These are phyloP conservation scores for Mechanitis mazaeus DNA, from an alignment of 2,888 invertebrate genomes.

Conservation along the genomic window DNA sequence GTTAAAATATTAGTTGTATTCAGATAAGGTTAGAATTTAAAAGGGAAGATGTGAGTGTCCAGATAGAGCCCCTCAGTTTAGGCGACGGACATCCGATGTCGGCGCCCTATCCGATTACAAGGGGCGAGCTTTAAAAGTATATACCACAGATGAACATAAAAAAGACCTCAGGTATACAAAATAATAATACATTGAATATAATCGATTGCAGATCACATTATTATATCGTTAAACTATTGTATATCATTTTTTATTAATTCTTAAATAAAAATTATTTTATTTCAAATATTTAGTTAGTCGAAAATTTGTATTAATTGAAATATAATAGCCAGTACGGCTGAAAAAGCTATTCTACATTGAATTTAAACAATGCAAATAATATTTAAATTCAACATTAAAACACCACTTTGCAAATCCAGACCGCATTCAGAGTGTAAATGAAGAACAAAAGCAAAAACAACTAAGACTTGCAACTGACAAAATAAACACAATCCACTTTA, in stretches of 20 bases:
- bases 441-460: constrained; percentile 21
- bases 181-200: not conserved
- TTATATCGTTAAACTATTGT: no score
- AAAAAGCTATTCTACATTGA: not conserved
- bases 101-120: constrained; percentile 41
- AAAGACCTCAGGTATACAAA: not conserved
- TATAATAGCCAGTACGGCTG: not conserved
- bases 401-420: constrained; percentile 20
- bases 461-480: constrained; percentile 16
- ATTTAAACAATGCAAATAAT: constrained; percentile 15
- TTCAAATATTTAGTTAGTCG: no score
- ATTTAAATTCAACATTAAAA: constrained; percentile 21
- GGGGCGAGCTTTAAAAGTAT: constrained; percentile 19
- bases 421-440: constrained; percentile 19
- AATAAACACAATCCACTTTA: constrained; percentile 16
- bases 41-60: constrained; percentile 3
- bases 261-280: no score
- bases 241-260: no score
- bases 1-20: not conserved
- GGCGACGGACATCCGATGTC: constrained; percentile 56
- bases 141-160: not conserved
- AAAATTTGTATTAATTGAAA: no score
- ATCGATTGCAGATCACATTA: not conserved
- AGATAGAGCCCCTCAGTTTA: constrained; percentile 10
- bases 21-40: constrained; percentile 1